Conservation (phyloP, 2,113 vertebrate genomes). For the Mesitornis unicolor region DNA sequence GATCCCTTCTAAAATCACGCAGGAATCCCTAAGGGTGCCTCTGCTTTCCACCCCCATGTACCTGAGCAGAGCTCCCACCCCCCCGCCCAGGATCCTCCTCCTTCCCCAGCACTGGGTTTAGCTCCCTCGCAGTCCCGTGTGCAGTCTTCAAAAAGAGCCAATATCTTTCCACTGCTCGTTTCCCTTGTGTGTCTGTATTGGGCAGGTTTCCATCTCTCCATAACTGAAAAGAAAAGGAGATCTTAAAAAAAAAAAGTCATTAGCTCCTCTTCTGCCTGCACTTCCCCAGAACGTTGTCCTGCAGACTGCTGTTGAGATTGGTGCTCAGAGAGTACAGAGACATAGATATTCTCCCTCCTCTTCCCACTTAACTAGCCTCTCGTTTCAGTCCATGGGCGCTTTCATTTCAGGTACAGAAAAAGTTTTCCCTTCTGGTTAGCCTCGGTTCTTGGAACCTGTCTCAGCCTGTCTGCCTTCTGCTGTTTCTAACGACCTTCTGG, state of each 20-base stretch:
- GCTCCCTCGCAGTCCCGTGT: background rate
- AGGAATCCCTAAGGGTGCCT: background rate
- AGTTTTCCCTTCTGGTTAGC: conserved; percentile 6
- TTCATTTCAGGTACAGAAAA: conserved; percentile 41
- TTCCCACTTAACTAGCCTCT: background rate
- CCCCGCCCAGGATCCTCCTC: background rate
- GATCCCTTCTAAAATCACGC: background rate
- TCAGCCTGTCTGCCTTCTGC: conserved; percentile 38
- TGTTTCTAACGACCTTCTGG: conserved; percentile 35
- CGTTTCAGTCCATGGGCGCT: background rate
- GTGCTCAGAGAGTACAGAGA: background rate
- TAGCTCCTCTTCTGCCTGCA: background rate
- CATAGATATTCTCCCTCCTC: background rate
- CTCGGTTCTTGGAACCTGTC: conserved; percentile 36
- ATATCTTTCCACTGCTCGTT: conserved; percentile 42
- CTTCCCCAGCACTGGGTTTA: background rate
- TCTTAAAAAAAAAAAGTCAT: background rate
- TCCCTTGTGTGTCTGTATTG: conserved; percentile 14
- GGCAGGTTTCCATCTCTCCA: conserved; percentile 49
- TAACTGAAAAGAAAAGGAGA: conserved; percentile 26
- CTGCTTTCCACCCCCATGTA: background rate
- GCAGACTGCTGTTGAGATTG: background rate
- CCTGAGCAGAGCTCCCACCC: background rate
- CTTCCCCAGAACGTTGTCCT: background rate
- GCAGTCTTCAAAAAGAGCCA: background rate